A percentile compares a stretch with the other conserved stretches of the same genome.
Evolutionary conservation across 2,888 invertebrate species (phyloP).

Genomic region (Polydesmus complanatus): DNA sequence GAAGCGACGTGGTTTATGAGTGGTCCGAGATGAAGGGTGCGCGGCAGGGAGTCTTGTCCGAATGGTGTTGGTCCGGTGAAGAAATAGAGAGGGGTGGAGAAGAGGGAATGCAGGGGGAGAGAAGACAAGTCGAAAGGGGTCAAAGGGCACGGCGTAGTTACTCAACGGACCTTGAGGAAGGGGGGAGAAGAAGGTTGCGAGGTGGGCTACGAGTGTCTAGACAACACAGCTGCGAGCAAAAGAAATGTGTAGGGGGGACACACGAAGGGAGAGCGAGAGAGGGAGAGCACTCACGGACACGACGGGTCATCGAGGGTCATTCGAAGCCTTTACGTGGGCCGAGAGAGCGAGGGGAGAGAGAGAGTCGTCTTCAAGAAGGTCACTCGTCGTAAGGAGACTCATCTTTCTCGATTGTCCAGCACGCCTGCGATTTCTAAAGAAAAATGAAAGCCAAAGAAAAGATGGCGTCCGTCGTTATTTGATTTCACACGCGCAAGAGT

Average conservation of each 20-base stretch:
- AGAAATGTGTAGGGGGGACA: no score
- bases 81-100: background rate
- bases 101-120: slow-evolving; percentile 1
- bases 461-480: background rate
- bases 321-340: background rate
- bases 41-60: no score
- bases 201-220: slow-evolving; percentile 11
- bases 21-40: no score
- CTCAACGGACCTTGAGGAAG: slow-evolving; percentile 2
- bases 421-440: background rate
- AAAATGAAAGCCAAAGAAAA: background rate
- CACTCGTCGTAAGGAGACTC: background rate
- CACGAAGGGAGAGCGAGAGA: slow-evolving; percentile 5
- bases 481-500: no score
- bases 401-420: background rate
- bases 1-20: no score
- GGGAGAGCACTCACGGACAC: no score
- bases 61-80: slow-evolving; percentile 4
- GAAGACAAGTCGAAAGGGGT: background rate
- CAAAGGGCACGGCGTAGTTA: background rate
- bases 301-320: slow-evolving; percentile 11
- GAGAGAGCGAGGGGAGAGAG: slow-evolving; percentile 1
- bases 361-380: background rate
- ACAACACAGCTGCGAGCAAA: slow-evolving; percentile 14
- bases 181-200: background rate